Base-by-base conservation (phyloP, 1,140 invertebrate species). In the Harlomillsia oculata region DNA sequence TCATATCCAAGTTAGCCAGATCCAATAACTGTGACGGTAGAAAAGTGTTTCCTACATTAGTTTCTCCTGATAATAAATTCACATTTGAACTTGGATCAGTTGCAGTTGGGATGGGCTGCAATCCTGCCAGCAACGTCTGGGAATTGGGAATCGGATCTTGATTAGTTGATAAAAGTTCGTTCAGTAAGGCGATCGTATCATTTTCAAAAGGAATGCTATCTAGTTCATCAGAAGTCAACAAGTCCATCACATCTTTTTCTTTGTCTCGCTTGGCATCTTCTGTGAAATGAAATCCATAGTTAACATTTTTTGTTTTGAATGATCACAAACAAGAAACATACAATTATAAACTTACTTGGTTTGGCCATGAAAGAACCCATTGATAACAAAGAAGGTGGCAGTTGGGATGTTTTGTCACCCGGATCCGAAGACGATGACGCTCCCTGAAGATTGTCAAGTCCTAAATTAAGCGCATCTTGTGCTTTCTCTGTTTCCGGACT, bases 21-120 rank as follows among this genome's bases (percentile, higher is more conserved):
- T 77, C 75, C 28, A 77, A 63, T 3, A 77, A 66, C 53, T 71
- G 72, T 5, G 76, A 77, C 40, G 75, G 75, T 66, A 77, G 67
- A 63, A 74, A 76, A 23, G 69, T 36, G 43, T 37, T 62, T 34
- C 30, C 30, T 8, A 8, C 30, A 34, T 8, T 8, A 34, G 14
- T 34, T 34, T 34, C 30, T 34, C 30, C 14, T 14, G 6, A 34
- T 34, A 34, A 8, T 34, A 34, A 34, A 34, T 34, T 34, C 30
- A 8, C 14, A 34, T 34, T 6, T 14, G 6, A 8, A 34, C 30
- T 34, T 14, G 6, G 30, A 34, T 34, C 30, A 8, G 66, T 63
- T 9, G n/a, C 20, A 6, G 16, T 6, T 25, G 9, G 5, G 9
- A 16, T 45, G 5, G n/a, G 14, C 18, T 16, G 21, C 4, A 23